Percentiles rank a stretch among this genome's conserved stretches.
Conservation (phyloP, 1,140 invertebrate genomes). For the Zeugodacus cucurbitae region DNA sequence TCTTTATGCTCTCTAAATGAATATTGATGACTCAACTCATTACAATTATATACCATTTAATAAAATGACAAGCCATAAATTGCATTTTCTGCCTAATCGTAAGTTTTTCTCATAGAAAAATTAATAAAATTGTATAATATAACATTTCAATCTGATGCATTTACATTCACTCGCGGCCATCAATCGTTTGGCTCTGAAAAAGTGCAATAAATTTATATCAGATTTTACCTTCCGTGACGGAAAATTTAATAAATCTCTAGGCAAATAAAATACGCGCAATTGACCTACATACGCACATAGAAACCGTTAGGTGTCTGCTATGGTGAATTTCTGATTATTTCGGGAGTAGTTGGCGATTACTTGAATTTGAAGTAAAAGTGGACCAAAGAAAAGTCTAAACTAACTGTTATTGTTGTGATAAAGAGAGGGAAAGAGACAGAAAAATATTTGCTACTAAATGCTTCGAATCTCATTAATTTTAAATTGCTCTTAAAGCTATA, state of each 20-base stretch:
- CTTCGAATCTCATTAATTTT: no score
- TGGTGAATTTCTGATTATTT: background rate
- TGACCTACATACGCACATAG: background rate
- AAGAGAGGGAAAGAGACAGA: no score
- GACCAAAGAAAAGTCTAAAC: no score
- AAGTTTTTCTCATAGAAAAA: background rate
- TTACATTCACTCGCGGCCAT: background rate
- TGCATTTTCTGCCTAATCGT: background rate
- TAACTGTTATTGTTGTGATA: no score
- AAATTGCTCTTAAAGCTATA: no score
- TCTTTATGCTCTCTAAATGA: no score
- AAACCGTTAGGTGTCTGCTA: background rate
- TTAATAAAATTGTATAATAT: background rate
- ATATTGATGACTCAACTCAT: background rate
- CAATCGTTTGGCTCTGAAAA: background rate
- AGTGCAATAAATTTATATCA: background rate
- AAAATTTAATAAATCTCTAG: conserved; percentile 15
- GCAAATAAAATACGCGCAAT: background rate
- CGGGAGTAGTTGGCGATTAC: background rate
- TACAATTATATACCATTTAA: background rate
- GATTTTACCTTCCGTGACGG: conserved; percentile 8
- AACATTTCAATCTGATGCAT: background rate
- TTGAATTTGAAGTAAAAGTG: background rate
- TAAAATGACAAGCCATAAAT: background rate
- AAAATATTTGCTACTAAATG: no score